These are phyloP conservation scores for Scaptomyza reducta DNA, from an alignment of 2,888 invertebrate genomes.

Conservation along the genomic window DNA sequence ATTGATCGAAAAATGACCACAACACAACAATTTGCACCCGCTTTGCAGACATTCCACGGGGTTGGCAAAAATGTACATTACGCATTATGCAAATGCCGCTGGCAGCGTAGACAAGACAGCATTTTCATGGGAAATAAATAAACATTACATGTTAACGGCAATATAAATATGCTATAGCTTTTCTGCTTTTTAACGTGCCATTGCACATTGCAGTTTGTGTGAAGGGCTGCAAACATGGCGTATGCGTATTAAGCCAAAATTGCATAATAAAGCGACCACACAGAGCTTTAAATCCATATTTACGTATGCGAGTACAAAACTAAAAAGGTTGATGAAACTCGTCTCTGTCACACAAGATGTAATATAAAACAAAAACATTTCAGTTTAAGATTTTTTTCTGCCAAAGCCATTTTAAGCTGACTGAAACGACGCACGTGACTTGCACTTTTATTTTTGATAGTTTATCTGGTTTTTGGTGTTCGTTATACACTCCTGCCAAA, in stretches of 20 bases:
- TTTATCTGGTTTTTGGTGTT: neutral
- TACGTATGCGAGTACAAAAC: slow-evolving; percentile 17
- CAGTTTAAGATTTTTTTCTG: slow-evolving; percentile 56
- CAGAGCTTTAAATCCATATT: slow-evolving; percentile 42
- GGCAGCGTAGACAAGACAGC: slow-evolving; percentile 33
- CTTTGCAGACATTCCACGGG: slow-evolving; percentile 11
- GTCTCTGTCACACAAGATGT: slow-evolving; percentile 26
- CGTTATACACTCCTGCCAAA: neutral
- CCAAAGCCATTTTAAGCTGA: slow-evolving; percentile 49
- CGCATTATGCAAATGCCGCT: slow-evolving; percentile 66
- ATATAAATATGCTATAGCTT: slow-evolving; percentile 58
- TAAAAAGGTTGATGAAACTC: slow-evolving; percentile 23
- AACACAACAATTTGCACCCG: slow-evolving; percentile 21
- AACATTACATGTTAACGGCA: slow-evolving; percentile 65
- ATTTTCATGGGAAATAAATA: slow-evolving; percentile 64
- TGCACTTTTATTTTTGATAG: slow-evolving; percentile 20
- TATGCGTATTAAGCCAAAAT: slow-evolving; percentile 51
- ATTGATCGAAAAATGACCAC: slow-evolving; percentile 37
- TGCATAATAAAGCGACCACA: slow-evolving; percentile 60
- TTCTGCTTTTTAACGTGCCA: slow-evolving; percentile 34
- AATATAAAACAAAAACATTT: slow-evolving; percentile 50
- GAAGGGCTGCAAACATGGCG: slow-evolving; percentile 30
- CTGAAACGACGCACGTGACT: slow-evolving; percentile 50
- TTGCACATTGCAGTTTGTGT: slow-evolving; percentile 27
- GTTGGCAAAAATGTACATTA: slow-evolving; percentile 40